These are phyloP conservation scores for Oncorhynchus keta DNA, from an alignment of 2,113 vertebrate genomes.

Conservation along the genomic window DNA sequence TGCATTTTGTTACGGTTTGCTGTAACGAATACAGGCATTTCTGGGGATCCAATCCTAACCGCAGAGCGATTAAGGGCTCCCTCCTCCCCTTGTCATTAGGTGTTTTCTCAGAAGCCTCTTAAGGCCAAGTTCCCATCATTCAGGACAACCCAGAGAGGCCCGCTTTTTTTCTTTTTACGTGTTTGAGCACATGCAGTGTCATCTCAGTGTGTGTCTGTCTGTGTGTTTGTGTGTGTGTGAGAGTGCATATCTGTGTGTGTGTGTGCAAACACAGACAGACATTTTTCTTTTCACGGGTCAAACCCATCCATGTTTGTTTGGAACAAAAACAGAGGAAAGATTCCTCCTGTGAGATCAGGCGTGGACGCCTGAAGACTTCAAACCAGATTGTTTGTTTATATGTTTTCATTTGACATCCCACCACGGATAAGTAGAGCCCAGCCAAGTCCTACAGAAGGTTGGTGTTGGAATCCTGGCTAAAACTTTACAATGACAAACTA, in stretches of 20 bases:
- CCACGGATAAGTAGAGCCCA: neutral
- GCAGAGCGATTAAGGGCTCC: neutral
- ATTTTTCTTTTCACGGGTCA: too few species aligned
- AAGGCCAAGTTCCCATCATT: conserved; percentile 14
- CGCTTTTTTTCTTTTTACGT: neutral
- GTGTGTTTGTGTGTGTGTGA: too few species aligned
- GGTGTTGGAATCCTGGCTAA: neutral
- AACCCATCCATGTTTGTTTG: conserved; percentile 24
- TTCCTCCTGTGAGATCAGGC: conserved; percentile 15
- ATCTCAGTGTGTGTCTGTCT: too few species aligned
- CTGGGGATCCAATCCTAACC: neutral
- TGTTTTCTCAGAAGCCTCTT: neutral
- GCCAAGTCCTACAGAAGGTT: neutral
- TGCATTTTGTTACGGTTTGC: too few species aligned
- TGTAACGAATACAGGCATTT: neutral
- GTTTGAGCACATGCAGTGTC: neutral
- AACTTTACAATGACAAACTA: neutral
- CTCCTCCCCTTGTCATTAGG: neutral
- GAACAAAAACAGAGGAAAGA: conserved; percentile 25
- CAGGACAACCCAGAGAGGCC: neutral
- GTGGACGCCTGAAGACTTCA: conserved; percentile 7
- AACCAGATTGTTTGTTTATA: neutral
- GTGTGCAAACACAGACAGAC: too few species aligned
- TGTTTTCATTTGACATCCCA: neutral
- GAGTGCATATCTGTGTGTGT: too few species aligned